Percentiles rank a stretch among this genome's conserved stretches.
phyloP scores from a whole-genome alignment of 2,888 invertebrate species.

The Acheta domesticus region DNA sequence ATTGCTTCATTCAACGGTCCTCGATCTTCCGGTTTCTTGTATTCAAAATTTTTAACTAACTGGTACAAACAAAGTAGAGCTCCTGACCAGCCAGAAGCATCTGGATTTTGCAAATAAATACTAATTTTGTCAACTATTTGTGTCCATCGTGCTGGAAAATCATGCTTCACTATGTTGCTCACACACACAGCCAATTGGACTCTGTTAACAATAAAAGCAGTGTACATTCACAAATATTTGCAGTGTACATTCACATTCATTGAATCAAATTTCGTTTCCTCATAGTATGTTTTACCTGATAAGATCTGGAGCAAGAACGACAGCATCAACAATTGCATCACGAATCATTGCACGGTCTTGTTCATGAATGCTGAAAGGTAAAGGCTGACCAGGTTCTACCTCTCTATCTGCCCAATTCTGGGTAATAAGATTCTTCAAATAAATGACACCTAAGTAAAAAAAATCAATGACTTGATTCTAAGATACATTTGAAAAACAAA shows the following conservation, averaged over 20 bases:
- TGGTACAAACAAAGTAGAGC: conserved; percentile 88
- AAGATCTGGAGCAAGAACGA: conserved; percentile 87
- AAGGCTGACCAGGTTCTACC: conserved; percentile 63
- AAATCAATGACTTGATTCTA: neutral
- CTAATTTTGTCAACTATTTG: conserved; percentile 94
- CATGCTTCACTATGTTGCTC: conserved; percentile 88
- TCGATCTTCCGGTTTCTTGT: conserved; percentile 84
- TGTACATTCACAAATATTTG: no score
- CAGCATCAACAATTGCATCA: conserved; percentile 91
- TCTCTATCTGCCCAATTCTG: conserved; percentile 87
- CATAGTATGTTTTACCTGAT: conserved; percentile 54
- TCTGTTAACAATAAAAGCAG: conserved; percentile 49
- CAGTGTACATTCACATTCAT: no score
- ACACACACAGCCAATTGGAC: conserved; percentile 90
- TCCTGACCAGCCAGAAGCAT: conserved; percentile 83
- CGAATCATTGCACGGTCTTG: conserved; percentile 92
- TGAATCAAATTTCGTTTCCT: no score
- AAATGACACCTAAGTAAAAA: conserved; percentile 68
- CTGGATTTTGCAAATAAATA: conserved; percentile 87
- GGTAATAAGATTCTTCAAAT: conserved; percentile 89
- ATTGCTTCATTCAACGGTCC: conserved; percentile 90
- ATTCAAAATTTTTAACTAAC: conserved; percentile 87
- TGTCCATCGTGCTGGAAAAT: conserved; percentile 94
- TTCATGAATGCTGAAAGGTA: conserved; percentile 87
- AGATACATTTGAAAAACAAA: neutral